Percentiles rank a stretch among this genome's conserved stretches.
Evolutionary conservation across 2,888 invertebrate species (phyloP).

Genomic region (Idaea straminata): DNA sequence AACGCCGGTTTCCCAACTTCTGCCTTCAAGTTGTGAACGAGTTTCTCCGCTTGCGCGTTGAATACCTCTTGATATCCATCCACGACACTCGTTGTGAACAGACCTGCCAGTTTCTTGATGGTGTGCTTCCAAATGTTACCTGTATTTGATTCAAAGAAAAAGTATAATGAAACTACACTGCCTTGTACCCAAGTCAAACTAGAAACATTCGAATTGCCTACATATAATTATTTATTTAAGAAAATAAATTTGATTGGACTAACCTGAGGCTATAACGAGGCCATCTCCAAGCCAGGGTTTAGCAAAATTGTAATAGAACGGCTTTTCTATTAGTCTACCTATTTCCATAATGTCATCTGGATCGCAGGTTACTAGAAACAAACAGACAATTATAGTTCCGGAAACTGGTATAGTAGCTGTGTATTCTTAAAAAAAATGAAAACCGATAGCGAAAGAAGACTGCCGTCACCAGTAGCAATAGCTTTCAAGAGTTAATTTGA

Average conservation of each 20-base stretch:
- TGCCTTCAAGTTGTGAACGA: constrained; percentile 37
- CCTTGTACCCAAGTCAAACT: no score
- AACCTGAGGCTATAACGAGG: constrained; percentile 57
- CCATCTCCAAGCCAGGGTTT: constrained; percentile 57
- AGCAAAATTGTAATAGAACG: constrained; percentile 53
- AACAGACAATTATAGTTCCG: not conserved
- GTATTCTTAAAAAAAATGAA: no score
- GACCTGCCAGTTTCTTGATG: constrained; percentile 53
- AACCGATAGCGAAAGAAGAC: no score
- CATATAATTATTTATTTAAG: no score
- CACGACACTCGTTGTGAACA: constrained; percentile 48
- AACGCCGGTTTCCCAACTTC: constrained; percentile 47
- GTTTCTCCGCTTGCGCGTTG: constrained; percentile 44
- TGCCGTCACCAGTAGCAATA: no score
- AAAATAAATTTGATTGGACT: constrained; percentile 9
- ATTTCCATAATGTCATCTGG: constrained; percentile 51
- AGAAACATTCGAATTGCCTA: no score
- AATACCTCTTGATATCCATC: constrained; percentile 53
- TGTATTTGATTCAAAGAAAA: constrained; percentile 18
- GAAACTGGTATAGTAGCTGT: no score
- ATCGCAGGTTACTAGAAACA: constrained; percentile 43
- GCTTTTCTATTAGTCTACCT: constrained; percentile 51
- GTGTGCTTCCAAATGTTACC: constrained; percentile 55
- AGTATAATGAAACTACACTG: not conserved
- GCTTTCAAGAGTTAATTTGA: no score